A percentile compares a stretch with the other conserved stretches of the same genome.
These are phyloP conservation scores for Agriopis aurantiaria DNA, from an alignment of 2,888 invertebrate genomes.

Conservation along the genomic window DNA sequence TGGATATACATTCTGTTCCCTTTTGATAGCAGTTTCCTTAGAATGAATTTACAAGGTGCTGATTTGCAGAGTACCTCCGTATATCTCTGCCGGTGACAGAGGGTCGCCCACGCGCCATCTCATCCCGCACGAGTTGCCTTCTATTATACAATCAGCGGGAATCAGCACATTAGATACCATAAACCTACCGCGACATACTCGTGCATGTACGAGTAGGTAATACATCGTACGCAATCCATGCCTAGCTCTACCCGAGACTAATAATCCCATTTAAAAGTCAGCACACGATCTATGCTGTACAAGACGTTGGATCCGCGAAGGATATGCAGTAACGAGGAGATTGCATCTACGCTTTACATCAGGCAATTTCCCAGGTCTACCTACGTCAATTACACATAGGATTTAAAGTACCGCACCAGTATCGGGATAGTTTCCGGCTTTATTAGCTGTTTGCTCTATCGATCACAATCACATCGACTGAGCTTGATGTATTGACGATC, in stretches of 20 bases:
- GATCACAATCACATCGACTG: conserved; percentile 38
- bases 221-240: conserved; percentile 47
- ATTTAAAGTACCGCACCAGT: conserved; percentile 51
- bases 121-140: conserved; percentile 70
- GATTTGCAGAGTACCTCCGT: conserved; percentile 58
- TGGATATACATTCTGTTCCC: background rate
- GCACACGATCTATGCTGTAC: conserved; percentile 37
- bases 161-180: conserved; percentile 72
- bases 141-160: conserved; percentile 83
- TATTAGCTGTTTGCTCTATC: conserved; percentile 32
- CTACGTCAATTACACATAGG: conserved; percentile 58
- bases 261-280: conserved; percentile 23
- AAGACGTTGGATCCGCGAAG: conserved; percentile 31
- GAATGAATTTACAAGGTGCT: conserved; percentile 57
- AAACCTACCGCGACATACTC: conserved; percentile 35
- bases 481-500: conserved; percentile 19
- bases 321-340: conserved; percentile 42
- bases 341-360: conserved; percentile 50
- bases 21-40: conserved; percentile 3
- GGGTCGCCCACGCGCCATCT: conserved; percentile 80
- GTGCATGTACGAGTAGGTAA: conserved; percentile 33
- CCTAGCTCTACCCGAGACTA: conserved; percentile 40
- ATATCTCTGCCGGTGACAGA: conserved; percentile 68
- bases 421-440: conserved; percentile 56
- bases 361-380: conserved; percentile 53